A percentile compares a stretch with the other conserved stretches of the same genome.
These are phyloP conservation scores for Hirtodrosophila confusa DNA, from an alignment of 2,888 invertebrate species.

Conservation along the genomic window DNA sequence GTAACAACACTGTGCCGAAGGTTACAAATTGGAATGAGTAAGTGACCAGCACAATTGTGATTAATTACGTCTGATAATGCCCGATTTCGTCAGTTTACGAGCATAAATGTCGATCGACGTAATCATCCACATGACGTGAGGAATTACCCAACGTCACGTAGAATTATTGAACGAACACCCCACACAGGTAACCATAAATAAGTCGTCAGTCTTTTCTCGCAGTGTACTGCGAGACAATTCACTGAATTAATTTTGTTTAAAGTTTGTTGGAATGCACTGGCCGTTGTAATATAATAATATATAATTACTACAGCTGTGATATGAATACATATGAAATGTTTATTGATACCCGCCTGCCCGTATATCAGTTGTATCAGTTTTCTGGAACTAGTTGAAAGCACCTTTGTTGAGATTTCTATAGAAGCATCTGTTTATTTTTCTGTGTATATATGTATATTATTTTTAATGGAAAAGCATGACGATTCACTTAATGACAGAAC, in stretches of 20 bases:
- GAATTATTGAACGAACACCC: slow-evolving; percentile 1
- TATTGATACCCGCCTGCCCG: not conserved
- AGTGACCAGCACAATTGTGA: slow-evolving; percentile 7
- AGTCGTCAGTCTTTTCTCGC: no score
- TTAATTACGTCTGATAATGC: slow-evolving; percentile 3
- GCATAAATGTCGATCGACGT: slow-evolving; percentile 17
- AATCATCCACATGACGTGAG: slow-evolving; percentile 7
- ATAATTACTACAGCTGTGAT: no score
- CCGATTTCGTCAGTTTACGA: not conserved
- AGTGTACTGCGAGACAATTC: no score
- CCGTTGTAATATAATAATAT: no score
- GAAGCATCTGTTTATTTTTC: slow-evolving; percentile 16
- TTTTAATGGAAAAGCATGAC: not conserved
- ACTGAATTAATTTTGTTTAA: no score
- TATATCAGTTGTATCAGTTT: not conserved
- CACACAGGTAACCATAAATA: no score
- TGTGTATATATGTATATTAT: not conserved
- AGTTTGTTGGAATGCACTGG: no score
- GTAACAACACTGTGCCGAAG: not conserved
- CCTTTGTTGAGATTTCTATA: not conserved
- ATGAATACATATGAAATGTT: no score
- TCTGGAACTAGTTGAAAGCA: not conserved
- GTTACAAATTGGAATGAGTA: slow-evolving; percentile 3
- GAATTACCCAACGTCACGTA: slow-evolving; percentile 13
- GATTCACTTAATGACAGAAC: not conserved